Evolutionary conservation across 2,888 invertebrate species (phyloP), one percentile per base, ranked within the genome.

Genomic region (Bimastos eiseni): DNA sequence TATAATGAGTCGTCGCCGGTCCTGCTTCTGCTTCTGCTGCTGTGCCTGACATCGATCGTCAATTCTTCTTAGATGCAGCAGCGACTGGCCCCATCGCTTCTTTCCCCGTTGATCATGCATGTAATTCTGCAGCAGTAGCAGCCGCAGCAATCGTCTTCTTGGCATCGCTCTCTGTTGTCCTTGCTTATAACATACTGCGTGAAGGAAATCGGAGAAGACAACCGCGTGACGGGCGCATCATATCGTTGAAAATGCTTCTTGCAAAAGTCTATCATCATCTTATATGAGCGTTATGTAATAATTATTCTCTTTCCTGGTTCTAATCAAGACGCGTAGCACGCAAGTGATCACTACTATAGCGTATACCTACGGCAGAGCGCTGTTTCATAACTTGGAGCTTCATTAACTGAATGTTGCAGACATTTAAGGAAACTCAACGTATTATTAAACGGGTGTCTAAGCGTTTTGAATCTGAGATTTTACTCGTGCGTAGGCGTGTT

Each of bases 41-140:
- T 41, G n/a, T 70, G 70, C 70, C 70, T 70, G 70, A n/a, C 70
- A 70, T 70, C 70, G 70, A 70, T 70, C 70, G 70, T n/a, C 70
- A 17, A 70, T n/a, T 8, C 70, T n/a, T 8, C 70, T 70, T 70
- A n/a, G 70, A 70, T 70, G n/a, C 70, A 70, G 70, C 70, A n/a
- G n/a, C 30, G 3, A 30, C 30, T 70, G 21, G 19, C 21, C n/a
- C 70, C 70, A 70, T 70, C n/a, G 70, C 70, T n/a, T 70, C 70
- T 70, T 70, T 70, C n/a, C 8, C 70, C n/a, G 70, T n/a, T 70
- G n/a, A 70, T n/a, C n/a, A n/a, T n/a, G n/a, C n/a, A n/a, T 17
- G n/a, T 70, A 70, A 70, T 30, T 70, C n/a, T 70, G 70, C 70
- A 8, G 70, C 70, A 8, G 70, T 13, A 70, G 17, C n/a, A 15